Conservation (phyloP, 2,888 invertebrate genomes). For the Calameuta pallipes region DNA sequence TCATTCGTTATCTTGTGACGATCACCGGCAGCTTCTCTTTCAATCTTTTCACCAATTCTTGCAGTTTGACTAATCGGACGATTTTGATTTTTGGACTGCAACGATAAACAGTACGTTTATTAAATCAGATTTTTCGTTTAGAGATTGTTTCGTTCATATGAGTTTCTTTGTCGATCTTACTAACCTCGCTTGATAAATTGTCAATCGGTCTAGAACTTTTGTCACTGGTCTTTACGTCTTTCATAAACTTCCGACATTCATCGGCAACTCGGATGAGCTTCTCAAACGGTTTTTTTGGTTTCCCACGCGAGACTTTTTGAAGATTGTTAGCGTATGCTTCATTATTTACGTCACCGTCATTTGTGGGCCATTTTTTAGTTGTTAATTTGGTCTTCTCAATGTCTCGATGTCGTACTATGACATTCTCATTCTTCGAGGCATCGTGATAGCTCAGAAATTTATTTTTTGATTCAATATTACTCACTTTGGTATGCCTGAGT, state of each 20-base stretch:
- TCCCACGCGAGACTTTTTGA: background rate
- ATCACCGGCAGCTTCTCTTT: background rate
- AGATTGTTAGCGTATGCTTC: conserved; percentile 14
- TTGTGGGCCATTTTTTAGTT: background rate
- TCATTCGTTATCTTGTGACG: background rate
- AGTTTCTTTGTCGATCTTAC: background rate
- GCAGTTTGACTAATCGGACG: background rate
- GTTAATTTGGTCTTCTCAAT: background rate
- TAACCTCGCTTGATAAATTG: conserved; percentile 14
- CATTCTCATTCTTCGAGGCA: conserved; percentile 30
- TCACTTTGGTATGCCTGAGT: background rate
- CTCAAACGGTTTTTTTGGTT: conserved; percentile 18
- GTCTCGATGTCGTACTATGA: conserved; percentile 11
- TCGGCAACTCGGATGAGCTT: conserved; percentile 27
- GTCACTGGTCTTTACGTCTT: conserved; percentile 31
- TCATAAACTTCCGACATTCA: conserved; percentile 35
- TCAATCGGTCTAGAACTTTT: conserved; percentile 25
- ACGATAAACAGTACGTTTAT: background rate
- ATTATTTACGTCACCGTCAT: background rate
- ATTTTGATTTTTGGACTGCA: background rate
- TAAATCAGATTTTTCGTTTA: background rate
- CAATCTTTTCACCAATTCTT: background rate
- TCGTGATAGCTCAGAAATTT: background rate
- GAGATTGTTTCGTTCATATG: background rate
- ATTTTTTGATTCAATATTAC: background rate